Conservation (phyloP, 2,113 vertebrate species). For the Sapajus apella region DNA sequence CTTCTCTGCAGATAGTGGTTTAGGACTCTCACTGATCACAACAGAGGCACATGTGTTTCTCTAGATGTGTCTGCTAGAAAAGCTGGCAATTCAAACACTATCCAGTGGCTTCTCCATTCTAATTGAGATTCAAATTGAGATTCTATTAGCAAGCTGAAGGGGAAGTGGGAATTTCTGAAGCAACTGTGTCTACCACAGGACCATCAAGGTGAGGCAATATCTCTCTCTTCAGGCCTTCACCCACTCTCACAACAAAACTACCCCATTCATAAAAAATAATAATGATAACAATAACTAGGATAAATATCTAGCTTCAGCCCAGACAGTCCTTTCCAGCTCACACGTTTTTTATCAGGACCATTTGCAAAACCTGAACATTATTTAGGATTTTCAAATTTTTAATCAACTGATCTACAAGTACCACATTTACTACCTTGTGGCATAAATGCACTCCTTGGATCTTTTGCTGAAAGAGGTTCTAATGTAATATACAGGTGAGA, state of each 20-base stretch:
- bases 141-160: not conserved
- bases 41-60: not conserved
- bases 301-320: not conserved
- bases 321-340: not conserved
- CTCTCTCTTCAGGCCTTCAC: not conserved
- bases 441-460: not conserved
- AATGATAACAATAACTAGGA: not conserved
- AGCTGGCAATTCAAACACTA: not conserved
- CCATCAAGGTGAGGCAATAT: not conserved
- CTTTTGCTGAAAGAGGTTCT: not conserved
- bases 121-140: not conserved
- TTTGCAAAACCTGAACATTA: not conserved
- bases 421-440: not conserved
- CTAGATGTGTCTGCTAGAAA: not conserved
- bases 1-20: not conserved
- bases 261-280: not conserved
- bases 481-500: not conserved
- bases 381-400: not conserved
- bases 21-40: not conserved
- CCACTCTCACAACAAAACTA: not conserved
- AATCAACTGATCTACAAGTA: not conserved
- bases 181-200: not conserved
- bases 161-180: too few relatives aligned
- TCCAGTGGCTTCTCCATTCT: not conserved
- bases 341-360: not conserved